Evolutionary conservation across 2,888 invertebrate genomes (phyloP), one percentile per base, ranked within the genome.

Genomic region (Spicauda simplicius): DNA sequence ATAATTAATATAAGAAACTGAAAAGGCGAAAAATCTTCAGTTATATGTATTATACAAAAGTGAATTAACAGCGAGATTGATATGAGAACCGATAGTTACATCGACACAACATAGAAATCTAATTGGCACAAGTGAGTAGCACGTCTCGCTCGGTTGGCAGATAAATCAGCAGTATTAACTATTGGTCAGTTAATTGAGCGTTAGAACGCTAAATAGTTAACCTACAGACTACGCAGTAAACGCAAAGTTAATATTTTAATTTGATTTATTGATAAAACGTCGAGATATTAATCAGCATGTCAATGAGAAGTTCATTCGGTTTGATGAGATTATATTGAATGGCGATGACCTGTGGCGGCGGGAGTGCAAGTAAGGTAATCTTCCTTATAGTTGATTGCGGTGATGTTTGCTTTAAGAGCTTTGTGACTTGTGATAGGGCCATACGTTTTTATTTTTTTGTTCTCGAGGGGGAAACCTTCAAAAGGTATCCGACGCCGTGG

Each of bases 111-210:
- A 58, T 69, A 71, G 71, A 71, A 68, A 68, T 71, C 58, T 71
- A 71, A 72, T 71, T 71, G 73, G 70, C 69, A 56, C 64, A 56
- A 69, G 69, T 68, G 69, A 69, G 67, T 68, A 69, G 63, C 63
- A 57, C 55, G 68, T 72, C 71, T 63, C 59, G 54, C 64, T 45
- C 12, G 14, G 19, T 50, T 64, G 65, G 48, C 53, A 63, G 64
- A 67, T 70, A 72, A 63, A 69, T 66, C 69, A 16, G 60, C 64
- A 55, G 57, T 68, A 68, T 54, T 58, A 57, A 59, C 18, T 50
- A 50, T 50, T 18, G 18, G 7, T 60, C 59, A 48, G 54, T 56
- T 56, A 67, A 55, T 61, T 67, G 61, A 67, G 50, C 55, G 60
- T 61, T 67, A 67, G 55, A 48, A 25, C 48, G 54, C 33, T 55